Conservation (phyloP, 1,140 invertebrate genomes). For the Drosophila chauvacae region DNA sequence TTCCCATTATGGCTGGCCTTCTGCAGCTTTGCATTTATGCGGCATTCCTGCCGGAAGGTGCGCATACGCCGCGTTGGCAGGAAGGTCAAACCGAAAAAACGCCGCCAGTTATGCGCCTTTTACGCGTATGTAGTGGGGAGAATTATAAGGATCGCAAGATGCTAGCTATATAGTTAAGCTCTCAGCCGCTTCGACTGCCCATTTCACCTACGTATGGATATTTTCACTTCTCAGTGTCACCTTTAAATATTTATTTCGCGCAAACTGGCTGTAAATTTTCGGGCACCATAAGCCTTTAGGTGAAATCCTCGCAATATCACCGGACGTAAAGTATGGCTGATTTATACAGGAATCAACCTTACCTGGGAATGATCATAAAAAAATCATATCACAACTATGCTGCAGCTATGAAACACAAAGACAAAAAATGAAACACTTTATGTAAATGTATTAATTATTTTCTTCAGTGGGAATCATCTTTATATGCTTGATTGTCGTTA, state of each 20-base stretch:
- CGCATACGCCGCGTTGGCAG: constrained; percentile 61
- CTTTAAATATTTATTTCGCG: constrained; percentile 22
- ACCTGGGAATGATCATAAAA: constrained; percentile 4
- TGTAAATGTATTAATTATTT: not conserved
- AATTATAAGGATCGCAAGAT: constrained; percentile 6
- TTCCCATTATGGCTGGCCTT: constrained; percentile 35
- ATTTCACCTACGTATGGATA: constrained; percentile 1
- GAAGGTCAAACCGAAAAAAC: constrained; percentile 66
- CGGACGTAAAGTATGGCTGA: constrained; percentile 34
- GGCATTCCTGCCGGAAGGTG: constrained; percentile 60
- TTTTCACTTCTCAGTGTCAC: not conserved
- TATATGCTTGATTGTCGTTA: not conserved
- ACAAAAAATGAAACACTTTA: not conserved
- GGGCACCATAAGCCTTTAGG: constrained; percentile 23
- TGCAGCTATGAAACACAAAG: not conserved
- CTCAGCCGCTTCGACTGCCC: not conserved
- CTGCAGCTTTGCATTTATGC: constrained; percentile 17
- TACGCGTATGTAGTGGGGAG: not conserved
- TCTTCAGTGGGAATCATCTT: no score
- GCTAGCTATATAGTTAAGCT: constrained; percentile 18
- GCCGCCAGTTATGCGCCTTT: constrained; percentile 55
- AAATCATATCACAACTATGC: constrained; percentile 15
- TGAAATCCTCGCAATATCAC: constrained; percentile 8
- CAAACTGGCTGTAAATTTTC: constrained; percentile 13
- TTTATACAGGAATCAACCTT: constrained; percentile 26